Conservation (phyloP, 2,113 vertebrate species). For the Scolopax mira region DNA sequence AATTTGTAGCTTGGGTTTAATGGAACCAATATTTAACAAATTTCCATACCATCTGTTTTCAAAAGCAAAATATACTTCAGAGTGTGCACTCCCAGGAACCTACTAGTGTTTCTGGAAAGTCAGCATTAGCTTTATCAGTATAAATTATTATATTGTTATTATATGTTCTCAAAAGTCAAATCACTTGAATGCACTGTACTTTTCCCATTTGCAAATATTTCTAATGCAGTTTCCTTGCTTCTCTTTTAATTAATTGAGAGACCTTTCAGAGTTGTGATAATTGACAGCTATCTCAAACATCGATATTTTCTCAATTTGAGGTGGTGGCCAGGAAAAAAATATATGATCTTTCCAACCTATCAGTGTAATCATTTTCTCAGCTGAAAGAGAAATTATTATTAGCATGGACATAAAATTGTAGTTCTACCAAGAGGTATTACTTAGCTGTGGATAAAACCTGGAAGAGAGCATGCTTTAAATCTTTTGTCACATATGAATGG, state of each 20-base stretch:
- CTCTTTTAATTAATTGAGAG: neutral
- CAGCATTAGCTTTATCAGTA: neutral
- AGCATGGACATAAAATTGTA: neutral
- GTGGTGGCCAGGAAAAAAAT: neutral
- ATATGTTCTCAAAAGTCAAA: neutral
- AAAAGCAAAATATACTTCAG: neutral
- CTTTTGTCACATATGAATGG: neutral
- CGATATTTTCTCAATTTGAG: neutral
- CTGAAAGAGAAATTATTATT: neutral
- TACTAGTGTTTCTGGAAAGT: neutral
- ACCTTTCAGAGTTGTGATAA: neutral
- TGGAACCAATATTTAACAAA: neutral
- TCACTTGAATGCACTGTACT: neutral
- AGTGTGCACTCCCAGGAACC: neutral
- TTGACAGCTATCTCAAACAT: neutral
- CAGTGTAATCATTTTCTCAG: neutral
- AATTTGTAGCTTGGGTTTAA: neutral
- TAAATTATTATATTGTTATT: neutral
- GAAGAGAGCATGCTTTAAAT: neutral
- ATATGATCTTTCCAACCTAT: neutral
- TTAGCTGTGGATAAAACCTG: neutral
- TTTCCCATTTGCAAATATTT: neutral
- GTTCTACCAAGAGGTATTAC: neutral
- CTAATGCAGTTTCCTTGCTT: neutral
- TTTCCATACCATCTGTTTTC: neutral